Evolutionary conservation across 30 jellyfish, hydroid and myxozoan genomes (phyloP), one percentile per base, ranked within the genome.

Genomic region (Haliclystus octoradiatus): DNA sequence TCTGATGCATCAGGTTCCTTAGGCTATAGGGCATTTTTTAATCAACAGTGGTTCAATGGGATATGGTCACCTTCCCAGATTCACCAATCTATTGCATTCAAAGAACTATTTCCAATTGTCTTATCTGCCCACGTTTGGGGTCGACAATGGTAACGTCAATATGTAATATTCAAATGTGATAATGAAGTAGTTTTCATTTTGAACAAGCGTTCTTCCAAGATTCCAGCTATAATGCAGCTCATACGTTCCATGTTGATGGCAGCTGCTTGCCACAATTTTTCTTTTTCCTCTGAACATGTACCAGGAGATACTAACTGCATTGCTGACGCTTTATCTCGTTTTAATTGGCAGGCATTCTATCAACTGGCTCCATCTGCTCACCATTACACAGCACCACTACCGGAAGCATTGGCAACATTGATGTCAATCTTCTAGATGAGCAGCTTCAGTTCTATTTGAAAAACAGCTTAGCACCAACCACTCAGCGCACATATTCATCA

Each of bases 71-170:
- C 12, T 28, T 63, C 31, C n/a, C 26, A 33, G 1, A 28, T 24
- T 3, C 19, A 26, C 34, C 29, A 24, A 1, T 24, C 3, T 0
- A 65, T 65, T 4, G 75, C 75, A 0, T 33, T 65, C 62, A 65
- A 65, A 65, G 75, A 65, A 31, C 62, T 65, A 62, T 34, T 28
- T 26, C 75, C 75, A 22, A 65, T 65, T 15, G 75, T 65, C 0
- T 29, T 65, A 24, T 57, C 75, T 13, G 62, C 62, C 52, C 75
- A 28, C 25, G 34, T 65, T 65, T 65, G 75, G 75, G 75, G 75
- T 14, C 29, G 22, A n/a, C 30, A 25, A 0, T 65, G 75, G 75
- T 1, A 15, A 26, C 62, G 62, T 1, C 30, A 33, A n/a, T 26
- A 26, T 31, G 57, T 65, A 2, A 19, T 28, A 13, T 33, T 65